Percentiles rank a stretch among this genome's conserved stretches.
These are phyloP conservation scores for Poecilia latipinna DNA, from an alignment of 2,113 vertebrate species.

Conservation along the genomic window DNA sequence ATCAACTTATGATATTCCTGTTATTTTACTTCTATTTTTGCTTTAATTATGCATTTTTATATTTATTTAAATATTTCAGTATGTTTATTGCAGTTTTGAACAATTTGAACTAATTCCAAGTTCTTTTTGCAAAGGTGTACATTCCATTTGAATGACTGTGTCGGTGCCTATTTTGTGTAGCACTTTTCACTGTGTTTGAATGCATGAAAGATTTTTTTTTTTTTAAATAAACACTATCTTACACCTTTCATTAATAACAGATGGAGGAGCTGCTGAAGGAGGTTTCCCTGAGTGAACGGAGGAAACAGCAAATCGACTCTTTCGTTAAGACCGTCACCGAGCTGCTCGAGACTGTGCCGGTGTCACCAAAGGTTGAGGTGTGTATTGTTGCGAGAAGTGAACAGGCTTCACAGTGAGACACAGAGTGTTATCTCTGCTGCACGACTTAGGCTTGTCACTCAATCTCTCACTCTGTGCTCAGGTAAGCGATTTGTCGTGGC, in stretches of 20 bases:
- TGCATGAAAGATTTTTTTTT: too few species aligned
- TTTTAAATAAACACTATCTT: not conserved
- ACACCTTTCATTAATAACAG: conserved; percentile 67
- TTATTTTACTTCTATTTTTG: too few species aligned
- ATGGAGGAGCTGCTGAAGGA: conserved; percentile 95
- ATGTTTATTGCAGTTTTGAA: too few species aligned
- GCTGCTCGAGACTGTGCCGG: conserved; percentile 80
- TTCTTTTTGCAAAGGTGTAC: too few species aligned
- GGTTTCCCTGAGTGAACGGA: conserved; percentile 87
- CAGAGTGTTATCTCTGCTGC: not conserved
- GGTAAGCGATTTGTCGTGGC: conserved; percentile 89
- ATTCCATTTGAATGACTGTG: too few species aligned
- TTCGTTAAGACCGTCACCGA: conserved; percentile 85
- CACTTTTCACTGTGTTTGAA: too few species aligned
- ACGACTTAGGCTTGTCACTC: not conserved
- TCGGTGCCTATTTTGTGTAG: too few species aligned
- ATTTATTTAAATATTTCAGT: too few species aligned
- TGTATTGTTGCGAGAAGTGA: conserved; percentile 11
- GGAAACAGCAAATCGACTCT: conserved; percentile 84
- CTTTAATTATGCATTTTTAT: too few species aligned
- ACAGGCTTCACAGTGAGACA: not conserved
- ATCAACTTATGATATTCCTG: too few species aligned
- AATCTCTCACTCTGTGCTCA: conserved; percentile 54
- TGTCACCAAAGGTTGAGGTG: conserved; percentile 82
- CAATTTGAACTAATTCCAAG: too few species aligned